Percentiles rank a stretch among this genome's conserved stretches.
These are phyloP conservation scores for Schizopygopsis malacanthus DNA, from an alignment of 2,797 vertebrate genomes.

Conservation along the genomic window DNA sequence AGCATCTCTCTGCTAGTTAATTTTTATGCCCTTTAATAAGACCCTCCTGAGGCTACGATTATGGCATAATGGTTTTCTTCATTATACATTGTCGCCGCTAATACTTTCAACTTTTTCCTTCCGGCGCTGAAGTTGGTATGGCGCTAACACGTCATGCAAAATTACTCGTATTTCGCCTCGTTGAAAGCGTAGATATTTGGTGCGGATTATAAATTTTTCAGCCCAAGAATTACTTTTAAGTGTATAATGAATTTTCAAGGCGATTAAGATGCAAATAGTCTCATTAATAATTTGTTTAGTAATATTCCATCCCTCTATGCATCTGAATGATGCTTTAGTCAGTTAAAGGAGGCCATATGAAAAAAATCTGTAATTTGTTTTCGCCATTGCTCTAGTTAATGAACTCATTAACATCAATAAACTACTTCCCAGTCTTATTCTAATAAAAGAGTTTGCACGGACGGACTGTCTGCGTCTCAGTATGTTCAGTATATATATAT, in stretches of 20 bases:
- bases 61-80: constrained; percentile 31
- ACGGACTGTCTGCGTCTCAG: constrained; percentile 42
- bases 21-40: constrained; percentile 11
- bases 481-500: neutral
- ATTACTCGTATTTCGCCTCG: constrained; percentile 43
- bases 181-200: constrained; percentile 43
- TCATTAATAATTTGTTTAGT: constrained; percentile 62
- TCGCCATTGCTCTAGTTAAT: constrained; percentile 49
- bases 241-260: constrained; percentile 60
- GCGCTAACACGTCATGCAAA: constrained; percentile 35
- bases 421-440: constrained; percentile 56
- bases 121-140: neutral
- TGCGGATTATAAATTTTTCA: constrained; percentile 56
- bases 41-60: constrained; percentile 5
- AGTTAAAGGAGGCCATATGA: constrained; percentile 53
- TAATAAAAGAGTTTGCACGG: constrained; percentile 49
- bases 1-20: neutral
- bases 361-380: constrained; percentile 36
- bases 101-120: constrained; percentile 29
- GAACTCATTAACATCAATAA: constrained; percentile 55
- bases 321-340: constrained; percentile 51
- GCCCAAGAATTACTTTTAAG: constrained; percentile 56
- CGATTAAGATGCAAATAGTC: constrained; percentile 64
- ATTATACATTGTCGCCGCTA: constrained; percentile 26
- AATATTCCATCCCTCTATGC: constrained; percentile 33